Percentiles rank a stretch among this genome's conserved stretches.
These are phyloP conservation scores for Sialia sialis DNA, from an alignment of 2,113 vertebrate genomes.

Conservation along the genomic window DNA sequence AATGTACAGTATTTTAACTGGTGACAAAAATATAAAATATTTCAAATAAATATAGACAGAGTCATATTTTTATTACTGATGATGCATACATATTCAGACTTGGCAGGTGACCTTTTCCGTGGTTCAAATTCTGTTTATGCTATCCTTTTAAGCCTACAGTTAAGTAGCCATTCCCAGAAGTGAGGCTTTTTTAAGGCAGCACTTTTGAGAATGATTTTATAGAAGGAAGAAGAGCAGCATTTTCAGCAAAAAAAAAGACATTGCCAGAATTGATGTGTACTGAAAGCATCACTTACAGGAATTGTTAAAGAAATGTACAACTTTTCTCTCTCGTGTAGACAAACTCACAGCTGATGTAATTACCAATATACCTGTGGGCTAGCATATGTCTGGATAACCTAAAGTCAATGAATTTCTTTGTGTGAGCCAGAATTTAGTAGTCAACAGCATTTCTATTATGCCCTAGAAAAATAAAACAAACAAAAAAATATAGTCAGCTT, in stretches of 20 bases:
- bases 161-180: neutral
- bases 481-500: neutral
- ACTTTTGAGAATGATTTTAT: neutral
- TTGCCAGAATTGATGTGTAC: neutral
- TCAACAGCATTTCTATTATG: accelerated
- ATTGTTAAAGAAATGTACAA: neutral
- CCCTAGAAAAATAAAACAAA: too few relatives aligned
- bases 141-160: neutral
- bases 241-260: neutral
- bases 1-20: neutral
- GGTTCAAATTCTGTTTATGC: neutral
- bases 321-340: neutral
- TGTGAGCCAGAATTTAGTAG: neutral
- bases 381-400: neutral
- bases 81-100: neutral
- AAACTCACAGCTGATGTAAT: neutral
- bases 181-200: neutral
- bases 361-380: neutral
- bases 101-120: neutral
- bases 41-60: neutral
- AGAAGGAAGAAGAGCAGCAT: neutral
- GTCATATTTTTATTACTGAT: neutral
- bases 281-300: slow-evolving; percentile 15
- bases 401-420: neutral
- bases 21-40: neutral